Conservation (phyloP, 2,113 vertebrate genomes). For the Centropus unirufus region DNA sequence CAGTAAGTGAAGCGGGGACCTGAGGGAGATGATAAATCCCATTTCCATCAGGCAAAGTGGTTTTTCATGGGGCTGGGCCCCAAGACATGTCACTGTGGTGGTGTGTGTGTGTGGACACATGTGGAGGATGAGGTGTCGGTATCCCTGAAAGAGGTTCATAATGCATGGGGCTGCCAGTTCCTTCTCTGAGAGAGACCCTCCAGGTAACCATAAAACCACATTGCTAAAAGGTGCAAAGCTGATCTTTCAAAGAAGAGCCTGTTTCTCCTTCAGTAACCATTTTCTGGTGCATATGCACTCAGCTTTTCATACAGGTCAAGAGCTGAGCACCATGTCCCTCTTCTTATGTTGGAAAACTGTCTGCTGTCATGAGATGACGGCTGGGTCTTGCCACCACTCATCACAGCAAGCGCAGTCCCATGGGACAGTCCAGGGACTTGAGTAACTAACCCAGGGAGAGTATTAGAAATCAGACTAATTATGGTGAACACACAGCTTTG, state of each 20-base stretch:
- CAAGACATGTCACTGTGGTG: rapidly evolving
- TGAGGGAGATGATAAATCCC: not conserved
- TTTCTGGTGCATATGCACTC: not conserved
- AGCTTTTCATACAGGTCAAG: rapidly evolving
- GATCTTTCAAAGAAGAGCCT: not conserved
- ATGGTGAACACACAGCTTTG: not conserved
- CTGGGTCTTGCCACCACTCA: not conserved
- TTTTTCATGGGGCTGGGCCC: not conserved
- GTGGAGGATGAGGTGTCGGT: not conserved
- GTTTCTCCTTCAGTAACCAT: not conserved
- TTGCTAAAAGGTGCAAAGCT: not conserved
- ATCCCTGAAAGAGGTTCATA: not conserved
- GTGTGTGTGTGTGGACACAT: not conserved
- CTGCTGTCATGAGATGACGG: rapidly evolving
- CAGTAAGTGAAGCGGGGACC: not conserved
- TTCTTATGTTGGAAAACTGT: rapidly evolving
- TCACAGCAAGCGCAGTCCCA: rapidly evolving
- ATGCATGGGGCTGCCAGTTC: not conserved
- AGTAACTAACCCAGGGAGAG: not conserved
- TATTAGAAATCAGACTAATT: not conserved
- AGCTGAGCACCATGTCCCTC: rapidly evolving
- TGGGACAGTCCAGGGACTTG: not conserved
- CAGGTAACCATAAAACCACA: not conserved
- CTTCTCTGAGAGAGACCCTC: not conserved
- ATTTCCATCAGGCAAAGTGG: not conserved